A percentile compares a stretch with the other conserved stretches of the same genome.
Conservation (phyloP, 2,888 invertebrate species). For the Nycteola revayana region DNA sequence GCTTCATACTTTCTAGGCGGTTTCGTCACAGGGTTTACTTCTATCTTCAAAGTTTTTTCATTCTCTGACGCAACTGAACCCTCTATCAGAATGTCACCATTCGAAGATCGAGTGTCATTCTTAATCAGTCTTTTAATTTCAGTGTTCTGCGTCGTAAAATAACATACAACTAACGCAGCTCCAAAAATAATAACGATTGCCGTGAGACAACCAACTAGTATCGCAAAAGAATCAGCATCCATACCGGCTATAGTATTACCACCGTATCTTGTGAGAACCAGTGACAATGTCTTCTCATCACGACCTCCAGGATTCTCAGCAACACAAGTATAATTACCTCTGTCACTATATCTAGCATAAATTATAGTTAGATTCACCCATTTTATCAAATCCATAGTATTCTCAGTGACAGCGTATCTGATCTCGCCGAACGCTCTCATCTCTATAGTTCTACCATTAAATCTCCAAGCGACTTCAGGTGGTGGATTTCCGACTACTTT, state of each 20-base stretch:
- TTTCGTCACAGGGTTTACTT: constrained; percentile 91
- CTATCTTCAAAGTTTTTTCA: constrained; percentile 90
- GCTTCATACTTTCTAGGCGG: constrained; percentile 89
- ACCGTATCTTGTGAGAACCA: constrained; percentile 79
- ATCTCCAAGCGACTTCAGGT: constrained; percentile 88
- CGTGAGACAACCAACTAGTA: constrained; percentile 74
- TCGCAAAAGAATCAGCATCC: constrained; percentile 76
- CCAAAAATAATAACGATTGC: constrained; percentile 74
- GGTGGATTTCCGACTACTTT: constrained; percentile 89
- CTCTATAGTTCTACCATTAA: constrained; percentile 84
- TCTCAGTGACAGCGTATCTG: constrained; percentile 72
- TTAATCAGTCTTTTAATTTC: constrained; percentile 83
- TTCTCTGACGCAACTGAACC: constrained; percentile 88
- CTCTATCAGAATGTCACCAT: constrained; percentile 86
- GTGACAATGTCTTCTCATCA: constrained; percentile 87
- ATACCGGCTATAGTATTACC: constrained; percentile 69
- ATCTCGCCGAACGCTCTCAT: constrained; percentile 73
- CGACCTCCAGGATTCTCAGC: constrained; percentile 92
- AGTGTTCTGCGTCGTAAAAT: constrained; percentile 76
- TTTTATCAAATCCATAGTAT: constrained; percentile 70
- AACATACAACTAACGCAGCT: constrained; percentile 73
- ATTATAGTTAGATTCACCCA: constrained; percentile 88
- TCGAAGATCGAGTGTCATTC: constrained; percentile 82
- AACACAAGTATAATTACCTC: constrained; percentile 89
- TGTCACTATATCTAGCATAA: constrained; percentile 83